These are phyloP conservation scores for Opisthograptis luteolata DNA, from an alignment of 2,888 invertebrate species.

Conservation along the genomic window DNA sequence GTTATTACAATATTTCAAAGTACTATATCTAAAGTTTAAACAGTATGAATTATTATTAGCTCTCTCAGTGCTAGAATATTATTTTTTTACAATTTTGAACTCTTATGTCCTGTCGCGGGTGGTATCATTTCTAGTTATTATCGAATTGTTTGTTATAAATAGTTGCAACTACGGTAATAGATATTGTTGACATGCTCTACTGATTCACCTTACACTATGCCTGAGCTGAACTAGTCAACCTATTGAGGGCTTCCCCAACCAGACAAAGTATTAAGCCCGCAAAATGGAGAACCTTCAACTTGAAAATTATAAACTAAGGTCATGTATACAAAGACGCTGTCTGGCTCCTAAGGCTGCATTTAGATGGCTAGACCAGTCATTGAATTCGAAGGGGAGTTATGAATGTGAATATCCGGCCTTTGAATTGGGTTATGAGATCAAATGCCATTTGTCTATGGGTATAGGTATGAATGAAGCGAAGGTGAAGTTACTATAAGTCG, in stretches of 20 bases:
- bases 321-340: conserved; percentile 57
- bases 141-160: neutral
- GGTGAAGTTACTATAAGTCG: neutral
- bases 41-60: too few species aligned
- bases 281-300: conserved; percentile 79
- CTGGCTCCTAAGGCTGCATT: conserved; percentile 63
- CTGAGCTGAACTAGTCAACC: conserved; percentile 60
- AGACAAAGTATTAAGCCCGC: conserved; percentile 60
- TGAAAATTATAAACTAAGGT: conserved; percentile 79
- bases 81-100: too few species aligned
- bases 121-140: too few species aligned
- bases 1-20: too few species aligned
- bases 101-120: too few species aligned
- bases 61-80: too few species aligned
- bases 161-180: neutral
- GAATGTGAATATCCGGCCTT: conserved; percentile 30
- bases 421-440: conserved; percentile 5
- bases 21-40: too few species aligned
- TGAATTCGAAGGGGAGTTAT: conserved; percentile 54
- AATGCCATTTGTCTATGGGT: neutral
- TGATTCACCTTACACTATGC: conserved; percentile 8
- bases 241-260: conserved; percentile 66
- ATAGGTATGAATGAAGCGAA: conserved; percentile 6
- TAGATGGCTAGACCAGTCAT: conserved; percentile 70
- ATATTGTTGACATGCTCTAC: neutral